Percentiles rank a stretch among this genome's conserved stretches.
Evolutionary conservation across 2,113 vertebrate species (phyloP).

Genomic region (Phalacrocorax brasilianus): DNA sequence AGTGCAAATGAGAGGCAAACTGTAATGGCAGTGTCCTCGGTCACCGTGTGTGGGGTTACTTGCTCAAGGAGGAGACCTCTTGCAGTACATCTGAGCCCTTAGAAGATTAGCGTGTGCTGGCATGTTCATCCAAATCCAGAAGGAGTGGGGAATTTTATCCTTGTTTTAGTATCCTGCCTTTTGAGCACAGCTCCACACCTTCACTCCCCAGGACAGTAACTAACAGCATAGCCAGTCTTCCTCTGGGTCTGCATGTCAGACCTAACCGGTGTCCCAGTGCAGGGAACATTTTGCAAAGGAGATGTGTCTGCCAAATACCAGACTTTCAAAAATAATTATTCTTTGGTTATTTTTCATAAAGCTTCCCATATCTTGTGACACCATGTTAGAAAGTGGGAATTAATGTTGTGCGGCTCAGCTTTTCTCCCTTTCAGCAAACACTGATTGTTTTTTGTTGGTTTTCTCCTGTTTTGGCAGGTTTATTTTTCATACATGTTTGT

Average conservation of each 20-base stretch:
- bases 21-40: neutral
- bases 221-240: neutral
- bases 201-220: neutral
- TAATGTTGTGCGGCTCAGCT: neutral
- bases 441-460: constrained; percentile 14
- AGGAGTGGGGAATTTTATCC: neutral
- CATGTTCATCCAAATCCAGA: neutral
- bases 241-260: neutral
- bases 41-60: neutral
- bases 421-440: constrained; percentile 12
- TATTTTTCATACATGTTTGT: constrained; percentile 1
- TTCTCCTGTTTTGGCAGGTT: constrained; percentile 32
- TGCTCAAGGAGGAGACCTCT: neutral
- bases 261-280: accelerated
- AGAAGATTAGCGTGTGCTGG: neutral
- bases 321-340: neutral
- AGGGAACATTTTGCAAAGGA: neutral
- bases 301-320: neutral
- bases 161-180: neutral
- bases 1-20: neutral
- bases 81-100: neutral
- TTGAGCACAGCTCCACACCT: neutral
- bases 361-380: neutral
- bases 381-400: neutral
- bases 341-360: neutral